phyloP scores from a whole-genome alignment of 2,888 invertebrate genomes.

The Lasiommata megera region DNA sequence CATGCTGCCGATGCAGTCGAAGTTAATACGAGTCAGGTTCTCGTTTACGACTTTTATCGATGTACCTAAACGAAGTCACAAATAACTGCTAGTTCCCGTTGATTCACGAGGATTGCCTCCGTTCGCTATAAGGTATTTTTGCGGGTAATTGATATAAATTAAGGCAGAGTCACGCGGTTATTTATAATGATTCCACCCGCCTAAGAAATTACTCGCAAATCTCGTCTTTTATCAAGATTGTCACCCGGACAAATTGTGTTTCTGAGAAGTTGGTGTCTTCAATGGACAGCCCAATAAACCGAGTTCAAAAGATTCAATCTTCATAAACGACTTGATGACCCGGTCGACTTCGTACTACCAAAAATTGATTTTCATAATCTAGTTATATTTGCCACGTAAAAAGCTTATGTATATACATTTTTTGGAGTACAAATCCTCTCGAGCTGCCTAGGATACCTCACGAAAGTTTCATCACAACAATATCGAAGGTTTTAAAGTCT shows the following conservation, averaged over 20 bases:
- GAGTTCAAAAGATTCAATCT: constrained; percentile 11
- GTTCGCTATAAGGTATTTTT: constrained; percentile 14
- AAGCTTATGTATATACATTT: too few species aligned
- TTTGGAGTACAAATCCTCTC: too few species aligned
- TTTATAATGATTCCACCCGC: constrained; percentile 51
- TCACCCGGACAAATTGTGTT: constrained; percentile 52
- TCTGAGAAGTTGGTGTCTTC: constrained; percentile 26
- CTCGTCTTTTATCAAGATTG: constrained; percentile 49
- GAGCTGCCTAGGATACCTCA: too few species aligned
- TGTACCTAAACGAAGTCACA: neutral
- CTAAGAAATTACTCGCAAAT: constrained; percentile 49
- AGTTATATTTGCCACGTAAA: too few species aligned
- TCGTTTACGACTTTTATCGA: neutral
- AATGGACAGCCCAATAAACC: constrained; percentile 8
- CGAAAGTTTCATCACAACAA: too few species aligned
- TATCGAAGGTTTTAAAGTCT: too few species aligned
- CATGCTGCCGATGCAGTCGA: too few species aligned
- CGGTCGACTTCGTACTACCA: too few species aligned
- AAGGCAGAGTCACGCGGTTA: constrained; percentile 47
- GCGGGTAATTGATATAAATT: constrained; percentile 70
- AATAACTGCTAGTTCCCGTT: neutral
- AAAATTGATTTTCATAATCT: too few species aligned
- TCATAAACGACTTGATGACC: neutral
- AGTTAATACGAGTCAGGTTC: too few species aligned
- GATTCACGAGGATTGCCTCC: neutral